Base-by-base conservation (phyloP, 2,888 invertebrate genomes). In the Piscicola geometra region DNA sequence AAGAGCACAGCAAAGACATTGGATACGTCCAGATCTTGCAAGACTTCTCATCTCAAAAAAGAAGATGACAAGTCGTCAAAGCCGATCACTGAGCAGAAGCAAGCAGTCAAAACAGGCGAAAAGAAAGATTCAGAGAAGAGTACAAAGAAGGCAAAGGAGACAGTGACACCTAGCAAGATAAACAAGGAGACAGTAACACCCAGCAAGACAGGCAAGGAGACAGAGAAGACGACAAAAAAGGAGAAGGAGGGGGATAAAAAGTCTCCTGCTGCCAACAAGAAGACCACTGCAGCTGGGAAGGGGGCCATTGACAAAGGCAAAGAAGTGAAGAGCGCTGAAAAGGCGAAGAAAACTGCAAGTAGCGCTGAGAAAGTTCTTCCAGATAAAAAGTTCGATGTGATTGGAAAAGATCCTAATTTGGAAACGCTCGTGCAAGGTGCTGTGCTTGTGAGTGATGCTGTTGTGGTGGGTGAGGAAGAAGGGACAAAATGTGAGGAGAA, bases 51-150 rank as follows among this genome's bases (percentile, higher is more conserved):
- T 5, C 3, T 21, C 60, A 56, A 25, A 5, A 56, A 56, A 21
- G 25, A 56, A 56, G 60, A 56, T 18, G 60, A 56, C 60, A 56
- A 25, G 9, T 5, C 25, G 3, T 18, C 25, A 9, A 56, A 56
- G 5, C n/a, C 15, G 41, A 15, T 15, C 15, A 15, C 41, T 5
- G 41, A 9, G 5, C 41, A 41, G 41, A 41, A 41, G 41, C 41
- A 41, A 15, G 15, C 9, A 9, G 15, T 15, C 15, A 41, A 41
- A 41, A 35, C 33, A 18, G 32, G 32, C 15, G 64, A 60, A 30
- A 56, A 73, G 28, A 73, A 73, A 32, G 60, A 64, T 25, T 50
- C 73, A 1, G 73, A 73, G 36, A 36, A 73, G 56, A 33, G 18
- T 0, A 52, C 56, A 56, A 21, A 3, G 36, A 70, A 70, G 32